Evolutionary conservation across 2,113 vertebrate species (phyloP), one percentile per base, ranked within the genome.

Genomic region (Oostethus manadensis): DNA sequence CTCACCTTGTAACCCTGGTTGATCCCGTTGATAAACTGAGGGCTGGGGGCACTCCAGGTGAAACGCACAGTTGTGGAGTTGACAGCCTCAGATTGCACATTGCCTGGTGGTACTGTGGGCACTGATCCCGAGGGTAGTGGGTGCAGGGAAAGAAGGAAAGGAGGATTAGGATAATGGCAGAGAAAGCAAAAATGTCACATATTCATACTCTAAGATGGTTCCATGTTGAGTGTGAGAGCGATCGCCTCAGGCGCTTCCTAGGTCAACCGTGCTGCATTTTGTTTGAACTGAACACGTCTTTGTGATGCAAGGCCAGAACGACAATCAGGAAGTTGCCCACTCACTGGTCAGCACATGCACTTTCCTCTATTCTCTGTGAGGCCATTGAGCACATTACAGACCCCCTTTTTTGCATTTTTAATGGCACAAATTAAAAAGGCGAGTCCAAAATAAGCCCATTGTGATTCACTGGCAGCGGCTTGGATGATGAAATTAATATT

Each of bases 1-100:
- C 83, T 83, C 85, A 98, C 97, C 96, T 98, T 99, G 83, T 99
- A 99, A 46, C 96, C 97, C 78, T 98, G 95, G 88, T 98, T 99
- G 90, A 99, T 97, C 65, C 97, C 97, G 0, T 98, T 98, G 89
- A 98, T 94, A 87, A 98, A 98, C 87, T 99, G 96, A 10, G 97
- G 97, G 78, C 94, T 98, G 23, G 97, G 95, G 21, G 96, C 94
- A 46, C 88, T 95, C 97, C 97, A 99, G 55, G 88, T 95, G 83
- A 96, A 93, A 68, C 93, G 94, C 73, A 99, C 89, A 21, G 95
- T 88, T 2, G 93, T 98, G 64, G 96, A 98, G 78, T 98, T 99
- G 85, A 98, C 94, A 0, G 95, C 92, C 69, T 98, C 95, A 0
- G 87, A 84, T n/a, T 94, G 92, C 43, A 99, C 95, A 0, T 96